Evolutionary conservation across 2,113 vertebrate genomes (phyloP).

Genomic region (Corythornis cristatus): DNA sequence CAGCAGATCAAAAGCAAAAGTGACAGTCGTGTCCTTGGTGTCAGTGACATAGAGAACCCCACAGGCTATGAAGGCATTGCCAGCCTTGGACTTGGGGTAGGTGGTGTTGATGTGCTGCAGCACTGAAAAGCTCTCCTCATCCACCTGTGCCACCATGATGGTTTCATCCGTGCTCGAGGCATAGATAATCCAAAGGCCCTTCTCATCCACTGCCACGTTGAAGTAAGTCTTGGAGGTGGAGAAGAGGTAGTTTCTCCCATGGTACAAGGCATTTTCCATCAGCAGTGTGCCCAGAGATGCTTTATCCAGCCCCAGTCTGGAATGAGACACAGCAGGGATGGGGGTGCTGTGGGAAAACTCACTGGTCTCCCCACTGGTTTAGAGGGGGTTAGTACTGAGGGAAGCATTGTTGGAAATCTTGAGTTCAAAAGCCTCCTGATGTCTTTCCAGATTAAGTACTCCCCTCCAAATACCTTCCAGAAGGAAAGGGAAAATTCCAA

Average conservation of each 20-base stretch:
- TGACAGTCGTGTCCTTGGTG: constrained; percentile 85
- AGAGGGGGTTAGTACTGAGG: background rate
- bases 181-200: constrained; percentile 92
- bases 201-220: constrained; percentile 91
- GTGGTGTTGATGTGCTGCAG: constrained; percentile 84
- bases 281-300: constrained; percentile 71
- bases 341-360: background rate
- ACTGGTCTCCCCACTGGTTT: background rate
- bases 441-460: background rate
- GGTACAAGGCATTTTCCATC: constrained; percentile 85
- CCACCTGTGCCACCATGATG: constrained; percentile 87
- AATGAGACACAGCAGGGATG: background rate
- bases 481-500: background rate
- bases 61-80: constrained; percentile 90
- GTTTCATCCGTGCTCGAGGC: constrained; percentile 85
- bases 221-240: constrained; percentile 95
- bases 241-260: constrained; percentile 89
- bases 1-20: constrained; percentile 90
- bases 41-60: constrained; percentile 93
- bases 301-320: constrained; percentile 84
- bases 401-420: background rate
- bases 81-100: constrained; percentile 91
- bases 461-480: background rate
- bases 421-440: background rate
- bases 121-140: constrained; percentile 86